Evolutionary conservation across 2,888 invertebrate genomes (phyloP), one percentile per base, ranked within the genome.

Genomic region (Pristionchus arcanus): DNA sequence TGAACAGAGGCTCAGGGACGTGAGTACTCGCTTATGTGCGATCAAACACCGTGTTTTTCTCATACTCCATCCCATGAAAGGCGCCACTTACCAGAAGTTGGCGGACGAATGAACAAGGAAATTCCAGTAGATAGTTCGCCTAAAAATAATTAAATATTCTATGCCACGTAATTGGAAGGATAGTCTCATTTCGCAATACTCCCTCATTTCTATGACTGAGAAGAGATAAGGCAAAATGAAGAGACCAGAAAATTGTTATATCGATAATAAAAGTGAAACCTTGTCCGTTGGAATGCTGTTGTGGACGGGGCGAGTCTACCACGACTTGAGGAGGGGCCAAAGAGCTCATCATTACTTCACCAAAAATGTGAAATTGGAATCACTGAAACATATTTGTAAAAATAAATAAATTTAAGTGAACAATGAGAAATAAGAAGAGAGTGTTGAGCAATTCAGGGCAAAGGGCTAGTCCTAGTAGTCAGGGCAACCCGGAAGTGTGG

Each of bases 251-350:
- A n/a, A n/a, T n/a, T 49, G 42, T 49, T 49, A 11, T 49, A 9
- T 42, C 25, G 2, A 66, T 28, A 13, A 66, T 15, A 77, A 42
- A 42, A 15, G 42, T 13, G 5, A 42, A 11, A 87, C 66, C 87
- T 34, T 68, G 66, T 19, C 37, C 31, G n/a, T 68, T 87, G 7
- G 7, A 4, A 15, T 87, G 55, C 1, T 34, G 68, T 68, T 87
- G 87, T 16, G 87, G 87, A n/a, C 87, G 37, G 21, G 87, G 87
- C 66, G 87, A 87, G 19, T 87, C 87, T 13, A 87, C 87, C 1
- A 87, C 49, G 19, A 87, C 87, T 87, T 87, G 87, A 66, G 87
- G 87, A 68, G 87, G 87, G 4, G 87, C 87, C 31, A 87, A 49
- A 1, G 87, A 68, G 28, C 68, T 87, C 87, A 87, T 87, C 84